Base-by-base conservation (phyloP, 2,888 invertebrate genomes). In the Myopa tessellatipennis region DNA sequence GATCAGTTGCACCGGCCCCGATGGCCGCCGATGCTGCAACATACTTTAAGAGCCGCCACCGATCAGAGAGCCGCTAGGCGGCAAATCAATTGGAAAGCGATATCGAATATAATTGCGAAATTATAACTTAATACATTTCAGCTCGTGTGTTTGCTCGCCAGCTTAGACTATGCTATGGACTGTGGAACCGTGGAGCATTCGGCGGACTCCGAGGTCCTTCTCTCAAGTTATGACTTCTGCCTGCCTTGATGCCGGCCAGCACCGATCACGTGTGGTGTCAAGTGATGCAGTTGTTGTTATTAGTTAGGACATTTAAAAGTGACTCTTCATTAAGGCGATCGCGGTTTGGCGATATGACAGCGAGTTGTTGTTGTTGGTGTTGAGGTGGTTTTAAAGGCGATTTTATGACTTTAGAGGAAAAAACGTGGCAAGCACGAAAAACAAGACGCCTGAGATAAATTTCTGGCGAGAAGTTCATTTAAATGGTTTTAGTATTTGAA, bases 21-120 rank as follows among this genome's bases (percentile, higher is more conserved):
- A 26, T 8, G 10, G 8, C 18, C 8, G 16, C 58, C 36, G 68
- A 67, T 60, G 38, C 45, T 12, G 12, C 65, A 26, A 34, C 16
- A 18, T 8, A 45, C 45, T 45, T 8, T 10, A 45, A 50, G 6
- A 52, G 18, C 2, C 10, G 10, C 26, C 36, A 4, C 34, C 16
- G 34, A 26, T 55, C n/a, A 34, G 34, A 3, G n/a, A 18, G 8
- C 34, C 16, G 61, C 61, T 40, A 16, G 61, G 38, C 60, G 73
- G 38, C 60, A 76, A 79, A 78, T 79, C 79, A 81, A 79, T 79
- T 78, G 77, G 70, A 79, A 81, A 79, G 71, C 78, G 80, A 80
- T 79, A 78, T 79, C 78, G 76, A 79, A 79, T 80, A 78, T 78
- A 78, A 77, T 77, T 79, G 70, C 76, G 76, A 71, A 58, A 77